phyloP scores from a whole-genome alignment of 2,888 invertebrate genomes.

The Sarcophaga subvicina region DNA sequence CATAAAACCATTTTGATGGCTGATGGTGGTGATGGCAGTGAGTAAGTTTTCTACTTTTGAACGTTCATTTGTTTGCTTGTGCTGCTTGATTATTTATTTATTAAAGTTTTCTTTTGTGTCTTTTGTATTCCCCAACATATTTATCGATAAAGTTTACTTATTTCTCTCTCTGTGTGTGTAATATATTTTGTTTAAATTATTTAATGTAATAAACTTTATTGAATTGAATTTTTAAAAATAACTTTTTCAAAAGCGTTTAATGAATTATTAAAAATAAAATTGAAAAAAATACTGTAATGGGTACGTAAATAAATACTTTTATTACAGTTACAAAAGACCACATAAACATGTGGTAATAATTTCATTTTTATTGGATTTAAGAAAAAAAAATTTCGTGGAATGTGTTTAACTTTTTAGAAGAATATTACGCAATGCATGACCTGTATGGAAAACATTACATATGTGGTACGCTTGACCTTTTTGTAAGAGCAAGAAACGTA shows the following conservation, averaged over 20 bases:
- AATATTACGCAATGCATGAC: too few relatives aligned
- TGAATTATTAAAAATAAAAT: conserved; percentile 9
- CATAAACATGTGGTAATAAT: too few relatives aligned
- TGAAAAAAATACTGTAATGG: too few relatives aligned
- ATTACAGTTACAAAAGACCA: too few relatives aligned
- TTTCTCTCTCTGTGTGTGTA: neutral
- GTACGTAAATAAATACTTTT: too few relatives aligned
- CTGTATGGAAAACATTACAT: too few relatives aligned
- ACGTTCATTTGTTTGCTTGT: neutral
- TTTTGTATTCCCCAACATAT: conserved; percentile 12
- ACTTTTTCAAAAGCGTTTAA: conserved; percentile 30
- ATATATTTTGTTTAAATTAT: neutral
- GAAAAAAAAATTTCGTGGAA: too few relatives aligned
- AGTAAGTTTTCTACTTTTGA: too few relatives aligned
- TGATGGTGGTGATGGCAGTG: neutral
- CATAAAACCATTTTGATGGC: neutral
- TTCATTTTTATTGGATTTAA: too few relatives aligned
- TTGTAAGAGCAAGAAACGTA: too few relatives aligned
- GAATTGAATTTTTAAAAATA: conserved; percentile 16
- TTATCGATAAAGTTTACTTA: conserved; percentile 44
- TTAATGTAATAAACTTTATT: conserved; percentile 33
- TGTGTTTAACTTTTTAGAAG: too few relatives aligned
- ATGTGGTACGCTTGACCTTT: too few relatives aligned
- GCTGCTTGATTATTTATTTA: neutral
- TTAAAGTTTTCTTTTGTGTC: neutral